Percentiles rank a stretch among this genome's conserved stretches.
Evolutionary conservation across 2,888 invertebrate genomes (phyloP).

Genomic region (Parnassius smintheus): DNA sequence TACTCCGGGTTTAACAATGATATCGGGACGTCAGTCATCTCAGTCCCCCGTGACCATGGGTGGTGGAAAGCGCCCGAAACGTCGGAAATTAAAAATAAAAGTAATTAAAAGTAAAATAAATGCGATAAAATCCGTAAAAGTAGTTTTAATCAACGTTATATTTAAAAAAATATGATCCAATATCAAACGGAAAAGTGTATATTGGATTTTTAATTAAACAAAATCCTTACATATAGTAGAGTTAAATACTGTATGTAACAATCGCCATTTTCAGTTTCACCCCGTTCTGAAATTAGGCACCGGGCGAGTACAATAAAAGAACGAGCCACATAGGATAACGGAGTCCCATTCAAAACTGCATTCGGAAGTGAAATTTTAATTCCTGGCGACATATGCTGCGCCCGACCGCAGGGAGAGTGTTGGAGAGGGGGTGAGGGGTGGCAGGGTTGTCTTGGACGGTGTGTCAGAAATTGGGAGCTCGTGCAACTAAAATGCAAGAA

Average conservation of each 20-base stretch:
- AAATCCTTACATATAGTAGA: too few species aligned
- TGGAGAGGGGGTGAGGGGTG: constrained; percentile 33
- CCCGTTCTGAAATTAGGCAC: constrained; percentile 14
- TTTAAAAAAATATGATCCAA: too few species aligned
- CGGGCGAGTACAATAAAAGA: constrained; percentile 31
- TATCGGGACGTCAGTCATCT: too few species aligned
- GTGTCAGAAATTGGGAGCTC: neutral
- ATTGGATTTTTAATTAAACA: too few species aligned
- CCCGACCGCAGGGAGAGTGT: constrained; percentile 33
- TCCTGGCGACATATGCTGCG: constrained; percentile 68
- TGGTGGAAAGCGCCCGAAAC: too few species aligned
- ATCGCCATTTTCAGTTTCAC: neutral
- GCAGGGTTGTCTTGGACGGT: constrained; percentile 15
- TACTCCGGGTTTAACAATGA: too few species aligned
- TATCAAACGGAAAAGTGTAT: too few species aligned
- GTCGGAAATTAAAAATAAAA: too few species aligned
- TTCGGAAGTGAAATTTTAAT: constrained; percentile 73
- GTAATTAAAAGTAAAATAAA: too few species aligned
- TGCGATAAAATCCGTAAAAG: too few species aligned
- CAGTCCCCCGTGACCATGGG: too few species aligned
- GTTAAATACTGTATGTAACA: neutral
- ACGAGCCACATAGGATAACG: constrained; percentile 23
- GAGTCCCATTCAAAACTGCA: constrained; percentile 51
- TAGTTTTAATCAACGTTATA: too few species aligned
- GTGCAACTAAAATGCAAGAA: neutral